Conservation (phyloP, 2,888 invertebrate species). For the Seladonia tumulorum region DNA sequence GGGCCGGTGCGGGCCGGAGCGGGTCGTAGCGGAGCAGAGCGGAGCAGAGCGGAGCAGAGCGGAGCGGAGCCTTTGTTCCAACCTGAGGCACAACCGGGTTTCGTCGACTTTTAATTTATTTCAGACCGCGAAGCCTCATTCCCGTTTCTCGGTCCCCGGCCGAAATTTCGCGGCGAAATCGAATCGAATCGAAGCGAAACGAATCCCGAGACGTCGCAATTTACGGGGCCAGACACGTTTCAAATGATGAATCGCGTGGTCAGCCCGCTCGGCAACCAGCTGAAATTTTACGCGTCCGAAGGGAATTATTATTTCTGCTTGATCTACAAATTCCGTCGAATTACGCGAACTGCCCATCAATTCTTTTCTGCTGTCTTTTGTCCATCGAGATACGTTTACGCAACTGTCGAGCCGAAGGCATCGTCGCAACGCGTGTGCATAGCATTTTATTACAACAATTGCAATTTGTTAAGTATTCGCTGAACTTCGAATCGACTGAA, state of each 20-base stretch:
- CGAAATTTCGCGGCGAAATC: slow-evolving; percentile 58
- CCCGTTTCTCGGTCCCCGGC: slow-evolving; percentile 29
- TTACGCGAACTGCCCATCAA: background rate
- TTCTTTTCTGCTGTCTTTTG: background rate
- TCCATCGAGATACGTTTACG: background rate
- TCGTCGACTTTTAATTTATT: slow-evolving; percentile 68
- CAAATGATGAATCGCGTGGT: slow-evolving; percentile 46
- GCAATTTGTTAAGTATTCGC: too few relatives aligned
- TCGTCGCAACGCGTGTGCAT: background rate
- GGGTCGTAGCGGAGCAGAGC: background rate
- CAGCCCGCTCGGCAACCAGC: background rate
- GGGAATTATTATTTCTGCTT: slow-evolving; percentile 20
- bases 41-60: slow-evolving; percentile 14
- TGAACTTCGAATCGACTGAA: too few relatives aligned
- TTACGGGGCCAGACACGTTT: slow-evolving; percentile 35
- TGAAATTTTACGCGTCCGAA: slow-evolving; percentile 10
- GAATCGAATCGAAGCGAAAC: slow-evolving; percentile 52
- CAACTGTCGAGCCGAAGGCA: background rate
- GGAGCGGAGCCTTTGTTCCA: slow-evolving; percentile 65
- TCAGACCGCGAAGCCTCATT: slow-evolving; percentile 29
- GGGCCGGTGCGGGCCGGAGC: slow-evolving; percentile 16
- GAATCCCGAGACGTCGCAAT: slow-evolving; percentile 46
- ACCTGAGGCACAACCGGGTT: slow-evolving; percentile 29
- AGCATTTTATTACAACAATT: background rate
- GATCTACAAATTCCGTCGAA: slow-evolving; percentile 6